Base-by-base conservation (phyloP, 2,888 invertebrate genomes). In the Tenthredo notha region DNA sequence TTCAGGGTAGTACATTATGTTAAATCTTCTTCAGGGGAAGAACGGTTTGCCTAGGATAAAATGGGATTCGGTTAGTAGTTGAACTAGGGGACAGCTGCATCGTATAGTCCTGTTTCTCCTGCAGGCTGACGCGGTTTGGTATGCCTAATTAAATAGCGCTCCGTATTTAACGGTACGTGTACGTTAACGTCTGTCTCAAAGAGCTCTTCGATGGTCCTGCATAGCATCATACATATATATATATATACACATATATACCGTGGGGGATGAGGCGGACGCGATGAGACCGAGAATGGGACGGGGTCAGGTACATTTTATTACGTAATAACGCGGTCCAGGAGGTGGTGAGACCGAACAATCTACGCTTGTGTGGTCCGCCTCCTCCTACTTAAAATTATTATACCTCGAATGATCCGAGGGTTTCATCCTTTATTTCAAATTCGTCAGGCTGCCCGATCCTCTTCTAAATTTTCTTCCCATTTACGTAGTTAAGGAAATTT, bases 251-350 rank as follows among this genome's bases (percentile, higher is more conserved):
- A 37, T 37, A 4, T 21, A 61, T 29, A 37, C 70, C 18, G 33
- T n/a, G 15, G 29, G 15, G 15, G 37, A 37, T 9, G 70, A 37
- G 18, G 37, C 12, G n/a, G 37, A 37, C 29, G 70, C 70, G 70
- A 70, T 37, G 9, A 29, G 33, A 80, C 85, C 29, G 65, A 54
- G 72, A 78, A 74, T 65, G 72, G 84, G 74, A 84, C 37, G 84
- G 77, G 77, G 78, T 61, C 58, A 80, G 58, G 86, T 87, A 87
- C 88, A 87, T 89, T 90, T 90, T 89, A 90, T 89, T 90, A 88
- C 90, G 89, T 89, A 90, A 90, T 89, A 89, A 90, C 88, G 88
- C 88, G 89, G 80, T 80, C 88, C 89, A 86, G 87, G 85, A 89
- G 87, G 86, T 80, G 80, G 9, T 61, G 80, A 80, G 80, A n/a